phyloP scores from a whole-genome alignment of 64 coral and sea anemone species.

The Actinia tenebrosa region DNA sequence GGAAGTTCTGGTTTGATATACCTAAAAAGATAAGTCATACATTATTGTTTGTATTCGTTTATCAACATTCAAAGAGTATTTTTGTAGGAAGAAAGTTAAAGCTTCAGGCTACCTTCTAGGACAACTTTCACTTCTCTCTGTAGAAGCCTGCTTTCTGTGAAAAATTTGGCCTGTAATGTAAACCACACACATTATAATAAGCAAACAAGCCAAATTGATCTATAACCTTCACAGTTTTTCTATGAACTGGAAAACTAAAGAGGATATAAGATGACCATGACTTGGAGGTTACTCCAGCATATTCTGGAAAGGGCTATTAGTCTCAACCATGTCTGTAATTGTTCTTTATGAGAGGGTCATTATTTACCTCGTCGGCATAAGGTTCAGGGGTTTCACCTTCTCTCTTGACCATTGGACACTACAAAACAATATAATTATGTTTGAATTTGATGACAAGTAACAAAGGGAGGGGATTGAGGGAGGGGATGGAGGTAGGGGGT shows the following conservation, averaged over 20 bases:
- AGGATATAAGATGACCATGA: no score
- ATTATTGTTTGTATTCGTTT: neutral
- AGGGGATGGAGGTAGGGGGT: no score
- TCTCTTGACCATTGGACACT: conserved; percentile 95
- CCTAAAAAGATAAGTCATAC: conserved; percentile 31
- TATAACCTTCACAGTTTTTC: no score
- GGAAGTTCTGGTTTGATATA: conserved; percentile 89
- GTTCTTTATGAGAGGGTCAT: neutral
- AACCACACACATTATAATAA: no score
- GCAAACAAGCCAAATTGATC: no score
- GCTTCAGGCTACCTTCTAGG: neutral
- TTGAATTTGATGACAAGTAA: no score
- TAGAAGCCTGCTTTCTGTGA: conserved; percentile 93
- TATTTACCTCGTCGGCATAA: conserved; percentile 64
- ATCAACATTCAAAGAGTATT: no score
- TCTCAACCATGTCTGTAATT: neutral
- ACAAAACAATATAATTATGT: conserved; percentile 8
- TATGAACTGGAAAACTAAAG: no score
- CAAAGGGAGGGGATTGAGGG: no score
- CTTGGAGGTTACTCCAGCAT: no score
- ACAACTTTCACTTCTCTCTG: conserved; percentile 96
- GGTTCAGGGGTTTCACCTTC: conserved; percentile 84
- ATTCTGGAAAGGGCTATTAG: no score
- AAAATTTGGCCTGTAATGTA: conserved; percentile 72
- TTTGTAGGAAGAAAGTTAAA: no score